A percentile compares a stretch with the other conserved stretches of the same genome.
phyloP scores from a whole-genome alignment of 1,140 invertebrate genomes.

The Drosophila kanapiae region DNA sequence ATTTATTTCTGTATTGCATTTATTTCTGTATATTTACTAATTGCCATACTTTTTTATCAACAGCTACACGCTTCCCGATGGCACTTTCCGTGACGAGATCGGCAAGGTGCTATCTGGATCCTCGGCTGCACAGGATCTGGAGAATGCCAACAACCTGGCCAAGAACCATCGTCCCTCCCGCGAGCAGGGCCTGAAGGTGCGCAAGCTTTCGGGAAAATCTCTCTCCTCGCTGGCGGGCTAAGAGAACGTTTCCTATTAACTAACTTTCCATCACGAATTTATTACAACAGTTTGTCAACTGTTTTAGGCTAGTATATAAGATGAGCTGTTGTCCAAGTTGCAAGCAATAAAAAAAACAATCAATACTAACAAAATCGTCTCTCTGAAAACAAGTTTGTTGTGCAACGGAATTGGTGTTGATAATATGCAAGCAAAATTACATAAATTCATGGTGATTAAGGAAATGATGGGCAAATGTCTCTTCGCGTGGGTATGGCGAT shows the following conservation, averaged over 20 bases:
- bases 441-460: conserved; percentile 36
- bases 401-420: conserved; percentile 34
- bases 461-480: conserved; percentile 22
- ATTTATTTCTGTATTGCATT: no score
- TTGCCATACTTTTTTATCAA: not conserved
- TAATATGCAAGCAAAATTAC: conserved; percentile 20
- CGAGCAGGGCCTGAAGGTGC: conserved; percentile 68
- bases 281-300: conserved; percentile 39
- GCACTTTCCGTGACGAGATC: conserved; percentile 69
- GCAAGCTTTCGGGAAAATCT: conserved; percentile 77
- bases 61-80: conserved; percentile 73
- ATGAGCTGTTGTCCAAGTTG: conserved; percentile 19
- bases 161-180: conserved; percentile 60
- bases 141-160: conserved; percentile 61
- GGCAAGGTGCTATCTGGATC: conserved; percentile 59
- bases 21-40: not conserved
- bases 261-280: conserved; percentile 26
- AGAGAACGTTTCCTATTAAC: not conserved
- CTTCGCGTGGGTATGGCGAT: not conserved
- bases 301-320: conserved; percentile 52
- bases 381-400: conserved; percentile 48
- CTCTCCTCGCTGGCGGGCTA: conserved; percentile 75
- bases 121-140: conserved; percentile 59
- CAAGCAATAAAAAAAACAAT: conserved; percentile 20
- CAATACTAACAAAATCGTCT: conserved; percentile 10